Base-by-base conservation (phyloP, 2,113 vertebrate species). In the Microcebus ravelobensis region DNA sequence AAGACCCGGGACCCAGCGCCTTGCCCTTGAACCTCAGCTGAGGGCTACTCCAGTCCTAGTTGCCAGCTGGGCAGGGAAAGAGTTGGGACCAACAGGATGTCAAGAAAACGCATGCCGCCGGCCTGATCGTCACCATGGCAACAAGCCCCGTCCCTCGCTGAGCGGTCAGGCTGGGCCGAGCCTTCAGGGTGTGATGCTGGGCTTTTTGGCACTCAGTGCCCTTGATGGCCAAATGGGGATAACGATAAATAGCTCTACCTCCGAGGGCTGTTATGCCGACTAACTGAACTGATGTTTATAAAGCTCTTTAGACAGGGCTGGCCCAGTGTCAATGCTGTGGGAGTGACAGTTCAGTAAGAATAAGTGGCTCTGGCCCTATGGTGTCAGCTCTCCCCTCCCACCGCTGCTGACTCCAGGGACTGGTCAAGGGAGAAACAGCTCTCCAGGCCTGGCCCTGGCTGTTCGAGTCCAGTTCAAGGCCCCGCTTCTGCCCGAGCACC, bases 381-480 rank as follows among this genome's bases (percentile, higher is more conserved):
- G n/a, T 4, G 17, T n/a, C 83, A 8, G 61, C 42, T 55, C 84
- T 91, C 77, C 9, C 39, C 11, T 20, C 39, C 76, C 7, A 1
- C n/a, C 48, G 34, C 7, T 39, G 0, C 5, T 18, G 18, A 65
- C 52, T 48, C 71, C 59, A 17, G 61, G 39, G 42, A 63, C 50
- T 5, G 27, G 34, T 25, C 34, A 12, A 21, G 6, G 50, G 12
- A 68, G 59, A 25, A 25, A 34, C 29, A 14, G 1, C 31, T 27
- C 11, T 57, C 34, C 0, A 14, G 67, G 12, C 15, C 39, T 7
- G 0, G 0, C 45, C 21, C 45, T 45, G 4, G 21, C 1, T 18
- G 50, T 39, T 12, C 20, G 29, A 20, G 9, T 55, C 25, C 10
- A n/a, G 27, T 52, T 74, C 23, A 3, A 65, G 45, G 87, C 31